Base-by-base conservation (phyloP, 1,140 invertebrate genomes). In the Ceratitis capitata region DNA sequence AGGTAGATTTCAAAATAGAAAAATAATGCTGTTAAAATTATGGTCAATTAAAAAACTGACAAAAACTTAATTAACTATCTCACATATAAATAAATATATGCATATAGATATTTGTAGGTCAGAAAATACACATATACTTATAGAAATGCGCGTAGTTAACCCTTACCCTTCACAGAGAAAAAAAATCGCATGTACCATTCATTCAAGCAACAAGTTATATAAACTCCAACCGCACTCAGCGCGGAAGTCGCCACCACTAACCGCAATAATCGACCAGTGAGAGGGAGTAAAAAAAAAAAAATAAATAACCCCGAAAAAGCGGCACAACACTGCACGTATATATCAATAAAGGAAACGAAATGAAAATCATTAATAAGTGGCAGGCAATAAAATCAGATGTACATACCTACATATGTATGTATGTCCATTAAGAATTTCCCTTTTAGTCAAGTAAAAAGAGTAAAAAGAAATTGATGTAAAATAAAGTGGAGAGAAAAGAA, bases 161-260 rank as follows among this genome's bases (percentile, higher is more conserved):
- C 23, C n/a, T 9, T 56, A 56, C 42, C 32, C 14, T 35, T 39
- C 35, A 14, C 64, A 78, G n/a, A n/a, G n/a, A n/a, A n/a, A n/a
- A n/a, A 78, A 78, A 45, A 56, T 23, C 12, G 2, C 69, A 23
- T 10, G 69, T 23, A 32, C 69, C n/a, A 78, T 32, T 78, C 69
- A 78, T 78, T 78, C 42, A 78, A 78, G 69, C 69, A 78, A 78
- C 69, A 78, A 78, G 69, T 78, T 78, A 78, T 78, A 78, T 45
- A 78, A 23, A 47, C 45, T 78, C 26, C 23, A 45, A 45, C 35
- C 69, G n/a, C 69, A 78, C 23, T 74, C 16, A 78, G 23, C 23
- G 69, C 69, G 42, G 69, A 78, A 78, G 45, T 78, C 35, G 39
- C 69, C 39, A 78, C 69, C 69, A 78, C 69, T 23, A 78, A 78